A percentile compares a stretch with the other conserved stretches of the same genome.
These are phyloP conservation scores for Nasonia oneida DNA, from an alignment of 2,888 invertebrate genomes.

Conservation along the genomic window DNA sequence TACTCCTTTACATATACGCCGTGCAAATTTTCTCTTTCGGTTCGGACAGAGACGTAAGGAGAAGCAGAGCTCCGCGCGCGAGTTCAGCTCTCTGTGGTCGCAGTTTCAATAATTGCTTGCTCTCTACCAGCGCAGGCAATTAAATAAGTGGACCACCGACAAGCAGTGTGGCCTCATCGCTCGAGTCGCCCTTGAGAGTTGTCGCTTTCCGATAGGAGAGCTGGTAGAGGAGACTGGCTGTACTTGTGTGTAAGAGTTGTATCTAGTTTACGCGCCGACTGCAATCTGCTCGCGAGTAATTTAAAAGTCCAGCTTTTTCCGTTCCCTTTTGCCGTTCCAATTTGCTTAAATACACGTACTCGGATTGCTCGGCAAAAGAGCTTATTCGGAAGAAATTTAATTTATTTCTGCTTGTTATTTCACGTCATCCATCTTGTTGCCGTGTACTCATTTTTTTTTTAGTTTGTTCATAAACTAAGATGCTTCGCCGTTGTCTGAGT, in stretches of 20 bases:
- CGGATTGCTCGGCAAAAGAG: not conserved
- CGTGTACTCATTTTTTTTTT: no score
- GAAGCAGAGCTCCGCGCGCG: no score
- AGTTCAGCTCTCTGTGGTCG: not conserved
- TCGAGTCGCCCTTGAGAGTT: not conserved
- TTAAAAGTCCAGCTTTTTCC: not conserved
- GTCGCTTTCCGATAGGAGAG: not conserved
- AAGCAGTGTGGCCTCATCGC: not conserved
- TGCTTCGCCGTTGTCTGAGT: no score
- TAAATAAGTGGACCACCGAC: slow-evolving; percentile 6
- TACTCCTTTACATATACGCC: no score
- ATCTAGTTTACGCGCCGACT: slow-evolving; percentile 4
- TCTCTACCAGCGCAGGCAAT: not conserved
- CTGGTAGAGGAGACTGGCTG: not conserved
- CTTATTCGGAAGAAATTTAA: not conserved
- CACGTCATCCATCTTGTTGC: no score
- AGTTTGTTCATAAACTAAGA: no score
- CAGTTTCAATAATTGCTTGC: slow-evolving; percentile 16
- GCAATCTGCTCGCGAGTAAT: slow-evolving; percentile 3
- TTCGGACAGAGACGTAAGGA: not conserved
- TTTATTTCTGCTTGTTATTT: not conserved
- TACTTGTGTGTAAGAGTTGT: not conserved
- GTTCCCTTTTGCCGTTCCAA: not conserved
- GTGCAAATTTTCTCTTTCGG: no score
- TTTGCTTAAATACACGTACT: not conserved